Evolutionary conservation across 2,888 invertebrate genomes (phyloP).

Genomic region (Mantis religiosa): DNA sequence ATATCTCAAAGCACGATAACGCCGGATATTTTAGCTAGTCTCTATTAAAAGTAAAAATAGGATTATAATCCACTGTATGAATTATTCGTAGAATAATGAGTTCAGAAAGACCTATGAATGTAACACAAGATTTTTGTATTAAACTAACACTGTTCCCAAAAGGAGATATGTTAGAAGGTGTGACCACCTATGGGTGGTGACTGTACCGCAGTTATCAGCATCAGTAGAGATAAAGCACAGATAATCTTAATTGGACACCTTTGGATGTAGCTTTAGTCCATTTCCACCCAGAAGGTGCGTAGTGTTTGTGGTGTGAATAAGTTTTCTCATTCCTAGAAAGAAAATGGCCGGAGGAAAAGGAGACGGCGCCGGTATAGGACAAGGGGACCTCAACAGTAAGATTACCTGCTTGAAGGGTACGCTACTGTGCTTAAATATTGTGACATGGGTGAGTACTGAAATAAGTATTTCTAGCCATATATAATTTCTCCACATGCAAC

Average conservation of each 20-base stretch:
- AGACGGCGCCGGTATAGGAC: conserved; percentile 40
- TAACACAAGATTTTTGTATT: no score
- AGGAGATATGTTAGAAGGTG: no score
- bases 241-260: neutral
- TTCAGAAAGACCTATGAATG: no score
- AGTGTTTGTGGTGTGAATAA: neutral
- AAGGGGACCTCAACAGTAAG: conserved; percentile 51
- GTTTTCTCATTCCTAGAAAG: conserved; percentile 38
- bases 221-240: neutral
- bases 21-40: no score
- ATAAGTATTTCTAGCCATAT: no score
- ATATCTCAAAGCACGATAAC: no score
- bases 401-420: conserved; percentile 79
- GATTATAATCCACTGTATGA: no score
- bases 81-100: no score
- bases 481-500: no score
- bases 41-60: no score
- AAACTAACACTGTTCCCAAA: no score
- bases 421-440: conserved; percentile 73
- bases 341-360: conserved; percentile 54
- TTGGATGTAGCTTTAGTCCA: neutral
- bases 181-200: neutral
- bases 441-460: conserved; percentile 66
- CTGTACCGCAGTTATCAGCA: neutral
- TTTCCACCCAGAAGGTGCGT: no score